Base-by-base conservation (phyloP, 2,797 vertebrate species). In the Perodicticus potto region DNA sequence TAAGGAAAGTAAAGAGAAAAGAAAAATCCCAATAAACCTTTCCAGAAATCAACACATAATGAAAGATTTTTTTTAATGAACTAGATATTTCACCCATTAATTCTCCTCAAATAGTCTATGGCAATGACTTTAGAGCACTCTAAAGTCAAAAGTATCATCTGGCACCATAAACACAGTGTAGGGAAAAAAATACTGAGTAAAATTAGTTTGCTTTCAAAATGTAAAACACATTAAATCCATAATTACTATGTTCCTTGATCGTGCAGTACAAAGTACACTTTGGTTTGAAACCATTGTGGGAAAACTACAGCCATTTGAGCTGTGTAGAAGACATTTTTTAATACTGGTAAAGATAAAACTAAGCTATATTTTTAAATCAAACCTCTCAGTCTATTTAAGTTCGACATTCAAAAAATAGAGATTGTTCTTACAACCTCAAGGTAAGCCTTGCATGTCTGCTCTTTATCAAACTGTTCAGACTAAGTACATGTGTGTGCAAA, bases 1-100 rank as follows among this genome's bases (percentile, higher is more conserved):
- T 45, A 94, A 96, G 96, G 82, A 65, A 96, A 96, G 84, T 29
- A 94, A 65, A 93, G 72, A 97, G 57, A 96, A 96, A 94, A 67
- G 91, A 72, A 97, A 97, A 95, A 53, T 22, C 34, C 57, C 96
- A 94, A 97, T 53, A 77, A 90, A 77, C n/a, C 78, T 43, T 65
- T 25, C 57, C 57, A 65, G 13, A 87, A 40, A 61, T 2, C 3
- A 92, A 88, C 2, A 93, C 7, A 8, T 69, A 67, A 77, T 49
- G 92, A 43, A 82, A 22, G 27, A 32, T 29, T 29, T 82, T 82
- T 65, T 67, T 76, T 27, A 67, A 76, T 49, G 87, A 93, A 53
- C 40, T 25, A 86, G 3, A 7, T 86, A 84, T 96, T 43, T 67
- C 27, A 84, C 4, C 7, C 43, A 82, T 80, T n/a, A 53, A 85